Percentiles rank a stretch among this genome's conserved stretches.
Conservation (phyloP, 2,888 invertebrate species). For the Chirona hameri region DNA sequence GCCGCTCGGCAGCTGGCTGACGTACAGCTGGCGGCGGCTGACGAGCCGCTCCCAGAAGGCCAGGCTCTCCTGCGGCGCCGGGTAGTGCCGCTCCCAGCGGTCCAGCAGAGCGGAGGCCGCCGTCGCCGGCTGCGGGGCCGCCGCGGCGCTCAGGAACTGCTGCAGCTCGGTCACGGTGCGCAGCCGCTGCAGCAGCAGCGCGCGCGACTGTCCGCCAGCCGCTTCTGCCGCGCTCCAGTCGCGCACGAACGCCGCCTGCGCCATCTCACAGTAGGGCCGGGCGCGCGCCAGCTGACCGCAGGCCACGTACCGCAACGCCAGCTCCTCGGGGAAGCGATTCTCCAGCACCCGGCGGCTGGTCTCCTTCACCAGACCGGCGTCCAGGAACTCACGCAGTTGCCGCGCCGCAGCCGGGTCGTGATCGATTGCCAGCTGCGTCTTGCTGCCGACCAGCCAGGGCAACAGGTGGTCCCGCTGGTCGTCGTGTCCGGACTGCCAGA, state of each 20-base stretch:
- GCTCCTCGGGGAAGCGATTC: conserved; percentile 1
- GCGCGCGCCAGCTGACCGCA: neutral
- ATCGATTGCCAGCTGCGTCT: neutral
- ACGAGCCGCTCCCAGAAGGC: neutral
- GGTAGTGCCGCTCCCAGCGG: neutral
- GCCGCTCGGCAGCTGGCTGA: neutral
- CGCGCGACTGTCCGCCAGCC: neutral
- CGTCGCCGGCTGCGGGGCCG: neutral
- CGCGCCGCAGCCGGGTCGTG: neutral
- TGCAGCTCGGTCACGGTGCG: neutral
- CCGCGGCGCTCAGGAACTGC: neutral
- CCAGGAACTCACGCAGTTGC: neutral
- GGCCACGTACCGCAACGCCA: neutral
- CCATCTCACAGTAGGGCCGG: neutral
- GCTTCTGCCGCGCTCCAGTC: neutral
- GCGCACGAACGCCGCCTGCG: neutral
- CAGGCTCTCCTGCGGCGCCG: neutral
- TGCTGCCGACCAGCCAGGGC: neutral
- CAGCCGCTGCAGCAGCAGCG: conserved; percentile 2
- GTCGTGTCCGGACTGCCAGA: neutral
- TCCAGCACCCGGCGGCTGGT: neutral
- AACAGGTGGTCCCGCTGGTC: neutral
- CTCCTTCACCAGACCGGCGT: neutral
- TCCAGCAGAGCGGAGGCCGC: neutral
- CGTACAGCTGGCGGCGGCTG: neutral